Conservation (phyloP, 2,888 invertebrate genomes). For the Phymatocera aterrima region DNA sequence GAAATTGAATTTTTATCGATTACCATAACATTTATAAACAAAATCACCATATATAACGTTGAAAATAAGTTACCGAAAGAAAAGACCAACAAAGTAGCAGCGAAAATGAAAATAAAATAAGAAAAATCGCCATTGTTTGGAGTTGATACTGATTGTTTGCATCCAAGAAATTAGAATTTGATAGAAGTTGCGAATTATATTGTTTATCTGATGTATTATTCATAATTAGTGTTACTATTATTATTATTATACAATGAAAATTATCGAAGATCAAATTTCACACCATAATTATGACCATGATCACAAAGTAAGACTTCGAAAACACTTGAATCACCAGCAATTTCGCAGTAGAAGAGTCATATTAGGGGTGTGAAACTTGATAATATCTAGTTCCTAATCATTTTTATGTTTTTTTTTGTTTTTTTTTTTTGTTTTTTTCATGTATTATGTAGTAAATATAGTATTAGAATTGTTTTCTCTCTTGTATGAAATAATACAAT, state of each 20-base stretch:
- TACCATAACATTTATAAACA: background rate
- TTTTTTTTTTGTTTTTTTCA: background rate
- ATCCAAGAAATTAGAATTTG: background rate
- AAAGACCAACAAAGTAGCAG: background rate
- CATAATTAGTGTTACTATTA: conserved; percentile 47
- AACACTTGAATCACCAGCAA: background rate
- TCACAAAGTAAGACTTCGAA: background rate
- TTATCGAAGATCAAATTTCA: conserved; percentile 10
- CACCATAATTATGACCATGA: background rate
- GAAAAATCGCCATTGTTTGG: no score
- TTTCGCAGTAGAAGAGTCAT: background rate
- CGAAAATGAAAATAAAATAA: background rate
- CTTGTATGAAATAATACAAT: conserved; percentile 58
- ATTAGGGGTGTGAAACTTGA: background rate
- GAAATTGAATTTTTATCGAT: conserved; percentile 50
- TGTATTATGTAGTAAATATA: conserved; percentile 55
- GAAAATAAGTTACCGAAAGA: background rate
- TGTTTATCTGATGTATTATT: conserved; percentile 58
- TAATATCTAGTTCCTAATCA: background rate
- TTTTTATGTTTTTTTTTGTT: background rate
- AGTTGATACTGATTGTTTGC: no score
- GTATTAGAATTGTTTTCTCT: conserved; percentile 53
- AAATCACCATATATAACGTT: background rate
- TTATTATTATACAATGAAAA: conserved; percentile 23
- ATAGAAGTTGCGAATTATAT: conserved; percentile 29